Evolutionary conservation across 2,888 invertebrate species (phyloP).

Genomic region (Ephialtes manifestator): DNA sequence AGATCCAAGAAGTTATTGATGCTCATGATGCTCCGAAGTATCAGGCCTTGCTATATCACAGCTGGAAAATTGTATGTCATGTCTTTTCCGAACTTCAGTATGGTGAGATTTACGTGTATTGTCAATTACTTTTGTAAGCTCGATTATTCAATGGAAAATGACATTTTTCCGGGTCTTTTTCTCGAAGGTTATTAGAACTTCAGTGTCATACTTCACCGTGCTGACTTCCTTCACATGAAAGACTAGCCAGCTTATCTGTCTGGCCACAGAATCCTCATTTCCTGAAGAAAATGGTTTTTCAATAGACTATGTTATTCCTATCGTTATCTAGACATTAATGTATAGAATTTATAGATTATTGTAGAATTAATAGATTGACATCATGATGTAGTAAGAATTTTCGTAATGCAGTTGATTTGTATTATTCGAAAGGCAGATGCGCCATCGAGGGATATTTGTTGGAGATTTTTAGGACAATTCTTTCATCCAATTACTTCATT

Average conservation of each 20-base stretch:
- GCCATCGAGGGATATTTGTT: no score
- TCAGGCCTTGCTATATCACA: constrained; percentile 25
- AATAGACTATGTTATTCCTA: no score
- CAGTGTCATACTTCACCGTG: constrained; percentile 78
- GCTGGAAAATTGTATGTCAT: constrained; percentile 39
- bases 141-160: background rate
- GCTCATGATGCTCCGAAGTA: constrained; percentile 30
- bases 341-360: no score
- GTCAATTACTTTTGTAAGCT: background rate
- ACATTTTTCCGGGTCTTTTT: background rate
- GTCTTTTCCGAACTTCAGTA: constrained; percentile 41
- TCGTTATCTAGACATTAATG: no score
- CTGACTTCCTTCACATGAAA: background rate
- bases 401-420: background rate
- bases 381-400: no score
- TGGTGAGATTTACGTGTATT: constrained; percentile 29
- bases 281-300: background rate
- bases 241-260: background rate
- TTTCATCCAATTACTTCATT: no score
- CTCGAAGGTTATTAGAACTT: constrained; percentile 74
- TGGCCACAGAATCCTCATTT: background rate
- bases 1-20: constrained; percentile 21
- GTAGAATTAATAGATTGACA: no score
- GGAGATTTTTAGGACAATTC: no score
- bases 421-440: background rate